Base-by-base conservation (phyloP, 2,888 invertebrate species). In the Cataglyphis albicans region DNA sequence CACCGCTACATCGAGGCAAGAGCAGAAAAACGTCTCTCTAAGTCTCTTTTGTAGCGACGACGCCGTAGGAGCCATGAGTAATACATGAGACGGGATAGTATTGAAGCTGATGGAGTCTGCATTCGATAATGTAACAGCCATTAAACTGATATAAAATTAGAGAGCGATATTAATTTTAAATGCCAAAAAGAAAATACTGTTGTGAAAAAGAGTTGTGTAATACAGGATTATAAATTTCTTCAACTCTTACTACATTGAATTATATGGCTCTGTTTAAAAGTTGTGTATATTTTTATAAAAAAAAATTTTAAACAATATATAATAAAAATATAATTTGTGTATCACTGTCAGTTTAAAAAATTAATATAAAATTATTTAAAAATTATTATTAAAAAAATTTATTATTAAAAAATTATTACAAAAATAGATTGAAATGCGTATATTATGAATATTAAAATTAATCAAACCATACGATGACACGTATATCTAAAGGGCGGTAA, bases 1-100 rank as follows among this genome's bases (percentile, higher is more conserved):
- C 74, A 59, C 80, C 61, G 81, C 75, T 84, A 35, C 70, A 12
- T 3, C 35, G 70, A 74, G 75, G 68, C 44, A 44, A 21, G 29
- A 67, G 57, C 64, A 48, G 76, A 84, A 80, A 81, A 88, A 84
- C 82, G 78, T 70, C 78, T 70, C 78, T 59, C 78, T 70, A 59
- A 80, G 78, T 80, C 78, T 80, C 78, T 80, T 80, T 80, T 70
- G 78, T 70, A 80, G 70, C 70, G 59, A 80, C 78, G 78, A 65
- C 70, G 44, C 29, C 70, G 44, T 80, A 80, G 48, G 35, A 70
- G 44, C 78, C 18, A 70, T 25, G 44, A n/a, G 44, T 57, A 59
- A 70, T 70, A 67, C 41, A 38, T 32, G n/a, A 35, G 59, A 32
- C 12, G 70, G 44, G 48, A 44, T 44, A 44, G 44, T 59, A 80